A percentile compares a stretch with the other conserved stretches of the same genome.
These are phyloP conservation scores for Agrotis clavis DNA, from an alignment of 2,888 invertebrate genomes.

Conservation along the genomic window DNA sequence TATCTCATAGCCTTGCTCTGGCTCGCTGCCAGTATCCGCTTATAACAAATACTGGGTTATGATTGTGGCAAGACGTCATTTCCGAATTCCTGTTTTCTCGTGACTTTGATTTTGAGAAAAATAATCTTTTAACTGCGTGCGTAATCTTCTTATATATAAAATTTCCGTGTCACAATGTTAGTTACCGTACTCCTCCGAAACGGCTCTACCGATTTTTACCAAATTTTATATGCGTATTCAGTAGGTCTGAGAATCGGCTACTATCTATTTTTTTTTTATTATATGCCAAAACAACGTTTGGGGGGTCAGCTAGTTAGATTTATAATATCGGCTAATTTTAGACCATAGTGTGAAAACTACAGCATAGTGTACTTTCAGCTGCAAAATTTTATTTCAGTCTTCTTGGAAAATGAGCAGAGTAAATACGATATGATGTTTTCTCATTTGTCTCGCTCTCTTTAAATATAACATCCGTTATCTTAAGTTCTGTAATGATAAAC, in stretches of 20 bases:
- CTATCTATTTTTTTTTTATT: too few species aligned
- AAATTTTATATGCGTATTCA: too few species aligned
- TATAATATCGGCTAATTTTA: constrained; percentile 32
- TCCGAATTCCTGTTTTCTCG: constrained; percentile 58
- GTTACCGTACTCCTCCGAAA: too few species aligned
- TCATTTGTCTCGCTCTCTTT: constrained; percentile 37
- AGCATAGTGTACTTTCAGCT: constrained; percentile 25
- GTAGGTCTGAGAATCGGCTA: too few species aligned
- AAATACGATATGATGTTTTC: not conserved
- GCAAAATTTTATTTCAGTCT: constrained; percentile 5
- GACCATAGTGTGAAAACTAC: constrained; percentile 22
- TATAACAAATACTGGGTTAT: constrained; percentile 52
- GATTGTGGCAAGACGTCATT: constrained; percentile 55
- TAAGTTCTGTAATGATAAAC: constrained; percentile 8
- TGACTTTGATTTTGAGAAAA: constrained; percentile 16
- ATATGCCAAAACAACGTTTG: too few species aligned
- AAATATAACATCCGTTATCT: constrained; percentile 36
- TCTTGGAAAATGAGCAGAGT: constrained; percentile 6
- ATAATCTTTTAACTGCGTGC: constrained; percentile 35
- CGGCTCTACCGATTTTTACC: too few species aligned
- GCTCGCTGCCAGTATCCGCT: constrained; percentile 62
- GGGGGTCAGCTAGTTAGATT: too few species aligned
- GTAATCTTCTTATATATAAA: too few species aligned
- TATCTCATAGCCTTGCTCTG: constrained; percentile 41
- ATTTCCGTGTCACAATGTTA: too few species aligned